Evolutionary conservation across 1,140 invertebrate species (phyloP), one percentile per base, ranked within the genome.

Genomic region (Dolichoris vasculosae): DNA sequence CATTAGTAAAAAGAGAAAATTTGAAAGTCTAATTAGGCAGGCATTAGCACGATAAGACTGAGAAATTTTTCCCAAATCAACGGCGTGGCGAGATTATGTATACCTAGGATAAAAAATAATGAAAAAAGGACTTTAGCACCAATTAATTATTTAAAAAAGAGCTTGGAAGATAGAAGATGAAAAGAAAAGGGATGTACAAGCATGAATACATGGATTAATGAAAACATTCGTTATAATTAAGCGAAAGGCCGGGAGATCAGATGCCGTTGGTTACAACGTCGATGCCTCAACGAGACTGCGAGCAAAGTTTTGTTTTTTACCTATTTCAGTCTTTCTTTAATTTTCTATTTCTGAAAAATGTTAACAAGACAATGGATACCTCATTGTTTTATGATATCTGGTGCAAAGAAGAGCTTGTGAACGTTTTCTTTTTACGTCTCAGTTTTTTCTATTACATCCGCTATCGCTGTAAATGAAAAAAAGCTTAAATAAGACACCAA

Each of bases 321-420:
- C 76, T 85, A 26, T 76, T 83, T 51, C 81, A 20, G 43, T 67
- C 75, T 85, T 38, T 82, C 76, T 87, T 46, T 69, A 64, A 79
- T 46, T 85, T 13, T 64, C 23, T 80, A 11, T 26, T 40, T 4
- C 15, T n/a, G 71, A 81, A 55, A 75, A 51, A 76, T 84, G 43
- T 40, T 73, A n/a, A 38, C 46, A 79, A 82, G 84, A 87, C 86
- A 88, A 86, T 87, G 87, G 83, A 77, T 32, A 55, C 73, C 87
- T 87, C 87, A 87, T 87, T 88, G 86, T 89, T 89, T 87, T 84
- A 83, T 67, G 77, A 81, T 26, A 48, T 80, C 69, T 75, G 48
- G 82, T 87, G 87, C 84, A 88, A 88, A 88, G 86, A 67, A 83
- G 76, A 69, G 80, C 81, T 63, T 64, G 76, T 83, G 38, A 83